Evolutionary conservation across 2,797 vertebrate genomes (phyloP).

Genomic region (Myotis myotis): DNA sequence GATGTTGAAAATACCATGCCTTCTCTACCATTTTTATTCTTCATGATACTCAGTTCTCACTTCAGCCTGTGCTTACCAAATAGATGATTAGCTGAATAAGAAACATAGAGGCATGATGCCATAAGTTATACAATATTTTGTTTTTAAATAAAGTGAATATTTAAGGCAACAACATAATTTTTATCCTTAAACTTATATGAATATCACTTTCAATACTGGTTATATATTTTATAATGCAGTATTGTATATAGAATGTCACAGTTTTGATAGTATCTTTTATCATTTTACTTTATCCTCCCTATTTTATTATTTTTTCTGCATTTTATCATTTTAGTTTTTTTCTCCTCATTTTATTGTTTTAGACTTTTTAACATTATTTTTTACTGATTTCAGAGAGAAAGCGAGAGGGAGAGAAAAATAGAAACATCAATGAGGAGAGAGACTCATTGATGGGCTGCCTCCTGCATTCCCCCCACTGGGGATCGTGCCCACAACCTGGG

Average conservation of each 20-base stretch:
- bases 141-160: not conserved
- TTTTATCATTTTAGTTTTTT: not conserved
- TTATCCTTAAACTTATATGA: not conserved
- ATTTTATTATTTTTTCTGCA: not conserved
- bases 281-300: not conserved
- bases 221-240: not conserved
- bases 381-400: not conserved
- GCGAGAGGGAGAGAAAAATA: no score
- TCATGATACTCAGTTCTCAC: not conserved
- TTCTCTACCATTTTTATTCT: not conserved
- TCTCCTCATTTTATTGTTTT: not conserved
- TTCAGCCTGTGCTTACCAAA: not conserved
- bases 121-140: not conserved
- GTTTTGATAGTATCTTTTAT: not conserved
- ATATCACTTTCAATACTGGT: not conserved
- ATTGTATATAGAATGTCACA: not conserved
- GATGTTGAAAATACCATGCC: not conserved
- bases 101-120: not conserved
- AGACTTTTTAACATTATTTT: not conserved
- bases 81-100: not conserved
- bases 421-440: no score
- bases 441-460: no score
- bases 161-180: not conserved
- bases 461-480: no score
- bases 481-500: no score